Evolutionary conservation across 2,888 invertebrate genomes (phyloP).

Genomic region (Eupelmus urozonus): DNA sequence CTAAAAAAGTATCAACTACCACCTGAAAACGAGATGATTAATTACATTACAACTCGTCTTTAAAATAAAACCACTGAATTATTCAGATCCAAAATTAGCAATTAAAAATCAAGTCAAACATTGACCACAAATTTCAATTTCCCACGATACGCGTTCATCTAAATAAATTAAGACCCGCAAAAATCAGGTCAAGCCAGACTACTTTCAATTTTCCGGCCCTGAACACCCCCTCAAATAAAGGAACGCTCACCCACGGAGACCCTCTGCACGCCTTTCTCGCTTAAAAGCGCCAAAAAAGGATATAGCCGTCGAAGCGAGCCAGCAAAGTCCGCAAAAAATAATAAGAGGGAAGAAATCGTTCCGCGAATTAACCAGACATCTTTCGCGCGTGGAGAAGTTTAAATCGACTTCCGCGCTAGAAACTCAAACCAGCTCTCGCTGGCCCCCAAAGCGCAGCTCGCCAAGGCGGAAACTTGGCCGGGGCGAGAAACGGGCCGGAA

Average conservation of each 20-base stretch:
- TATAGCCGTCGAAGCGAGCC: too few species aligned
- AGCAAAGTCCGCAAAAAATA: conserved; percentile 3
- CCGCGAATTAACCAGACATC: conserved; percentile 55
- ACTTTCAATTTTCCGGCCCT: conserved; percentile 31
- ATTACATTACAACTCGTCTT: too few species aligned
- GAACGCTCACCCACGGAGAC: too few species aligned
- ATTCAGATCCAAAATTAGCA: too few species aligned
- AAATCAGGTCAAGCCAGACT: conserved; percentile 11
- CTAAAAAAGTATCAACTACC: too few species aligned
- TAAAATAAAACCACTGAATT: too few species aligned
- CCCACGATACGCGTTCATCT: conserved; percentile 4
- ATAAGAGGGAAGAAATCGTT: conserved; percentile 43
- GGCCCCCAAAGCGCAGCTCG: conserved; percentile 32
- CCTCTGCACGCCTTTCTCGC: too few species aligned
- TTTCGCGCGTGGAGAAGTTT: conserved; percentile 56
- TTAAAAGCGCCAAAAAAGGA: too few species aligned
- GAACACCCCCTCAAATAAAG: not conserved
- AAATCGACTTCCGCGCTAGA: conserved; percentile 56
- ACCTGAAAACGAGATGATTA: too few species aligned
- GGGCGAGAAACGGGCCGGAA: conserved; percentile 30
- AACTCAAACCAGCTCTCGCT: conserved; percentile 34
- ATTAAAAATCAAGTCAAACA: too few species aligned
- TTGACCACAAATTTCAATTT: not conserved
- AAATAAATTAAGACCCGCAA: conserved; percentile 8
- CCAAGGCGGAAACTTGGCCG: conserved; percentile 64